Base-by-base conservation (phyloP, 2,888 invertebrate species). In the Dastarcus helophoroides region DNA sequence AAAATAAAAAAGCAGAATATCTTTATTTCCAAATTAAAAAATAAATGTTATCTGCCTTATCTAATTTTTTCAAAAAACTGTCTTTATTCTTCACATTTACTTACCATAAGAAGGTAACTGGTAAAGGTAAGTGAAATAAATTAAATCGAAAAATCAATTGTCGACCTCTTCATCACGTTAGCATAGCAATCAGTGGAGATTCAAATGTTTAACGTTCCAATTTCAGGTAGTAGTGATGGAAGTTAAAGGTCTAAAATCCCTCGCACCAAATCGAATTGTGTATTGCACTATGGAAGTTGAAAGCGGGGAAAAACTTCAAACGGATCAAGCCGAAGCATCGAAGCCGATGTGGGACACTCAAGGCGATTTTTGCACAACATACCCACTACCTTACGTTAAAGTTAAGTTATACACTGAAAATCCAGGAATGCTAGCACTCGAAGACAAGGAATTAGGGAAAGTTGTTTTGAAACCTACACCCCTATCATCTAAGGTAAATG, bases 241-340 rank as follows among this genome's bases (percentile, higher is more conserved):
- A 69, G 97, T 98, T 31, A 91, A 95, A 64, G 94, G 94, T 46
- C 71, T 98, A 44, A 97, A 95, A 66, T 91, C 93, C 31, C 69
- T 99, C 54, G 84, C 94, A 40, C 85, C 91, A 17, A 97, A 94
- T 70, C 79, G 95, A 54, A 95, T 98, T 59, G 95, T 98, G 29
- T 98, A 98, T 67, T 99, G 98, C 64, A 98, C 97, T 12, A 99
- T 98, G 98, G 98, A 99, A 66, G 94, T 98, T 19, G 98, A 99
- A 64, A 95, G 93, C 38, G 94, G 95, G 24, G 94, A 95, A 57
- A 98, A 98, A 62, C 70, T 98, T 37, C 97, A 98, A 67, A 98
- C 98, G 2, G 98, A 97, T 65, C 97, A 97, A 65, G 97, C 97
- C 1, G 97, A 98, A 66, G 97, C 97, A 13, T 93, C 94, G 2